Base-by-base conservation (phyloP, 2,888 invertebrate genomes). In the Bedellia somnulentella region DNA sequence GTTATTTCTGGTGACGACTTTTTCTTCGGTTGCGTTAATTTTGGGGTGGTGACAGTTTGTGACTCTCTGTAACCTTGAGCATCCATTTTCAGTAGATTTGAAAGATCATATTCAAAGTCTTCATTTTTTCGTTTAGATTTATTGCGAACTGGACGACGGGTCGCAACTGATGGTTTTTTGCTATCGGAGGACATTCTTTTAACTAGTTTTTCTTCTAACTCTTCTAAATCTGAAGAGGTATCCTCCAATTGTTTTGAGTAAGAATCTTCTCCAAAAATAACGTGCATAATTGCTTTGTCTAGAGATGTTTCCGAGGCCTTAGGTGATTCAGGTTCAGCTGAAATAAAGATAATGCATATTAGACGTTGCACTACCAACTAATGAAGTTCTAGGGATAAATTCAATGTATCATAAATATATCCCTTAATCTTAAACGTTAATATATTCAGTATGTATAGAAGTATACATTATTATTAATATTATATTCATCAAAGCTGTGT, bases 51-150 rank as follows among this genome's bases (percentile, higher is more conserved):
- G 13, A 44, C 41, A 9, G 51, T 36, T 38, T 60, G 56, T 5
- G 67, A 57, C 36, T 73, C 75, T 35, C 68, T 52, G 42, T 75
- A 71, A 4, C 75, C 73, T 37, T 71, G 73, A 1, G 70, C 70
- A 55, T 76, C 75, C 58, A 63, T 55, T 54, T 80, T 80, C 21
- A 79, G 49, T 31, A 80, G 52, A 56, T 77, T 79, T 3, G 82
- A 80, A 38, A 85, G 59, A 59, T 86, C 86, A 46, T 86, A 87
- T 41, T 86, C 81, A 50, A 86, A 87, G 58, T 87, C 86, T 46
- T 82, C 83, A 47, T 82, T 79, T 38, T 81, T 78, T 5, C 79
- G 79, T 52, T 82, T 85, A 1, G 81, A 71, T 37, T 82, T 80
- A 52, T 83, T 84, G 22, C 86, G 75, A 9, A 82, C 78, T 2